These are phyloP conservation scores for Tribolium castaneum DNA, from an alignment of 1,140 invertebrate species.

Conservation along the genomic window DNA sequence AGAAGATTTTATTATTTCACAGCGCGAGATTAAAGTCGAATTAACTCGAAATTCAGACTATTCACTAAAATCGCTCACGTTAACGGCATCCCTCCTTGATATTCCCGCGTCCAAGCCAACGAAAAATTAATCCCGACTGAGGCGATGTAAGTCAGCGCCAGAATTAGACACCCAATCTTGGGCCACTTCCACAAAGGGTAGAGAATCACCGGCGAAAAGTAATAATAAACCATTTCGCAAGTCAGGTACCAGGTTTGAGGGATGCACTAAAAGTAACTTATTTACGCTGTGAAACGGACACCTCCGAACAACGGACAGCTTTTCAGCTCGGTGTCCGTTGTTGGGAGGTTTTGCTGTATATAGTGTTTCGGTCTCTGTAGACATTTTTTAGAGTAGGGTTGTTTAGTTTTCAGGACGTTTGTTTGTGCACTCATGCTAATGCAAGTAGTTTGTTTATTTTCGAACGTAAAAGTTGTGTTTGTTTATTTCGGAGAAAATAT, in stretches of 20 bases:
- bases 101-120: conserved; percentile 46
- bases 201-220: conserved; percentile 68
- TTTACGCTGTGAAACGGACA: too few species aligned
- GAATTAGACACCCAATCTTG: conserved; percentile 34
- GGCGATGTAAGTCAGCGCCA: conserved; percentile 2
- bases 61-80: conserved; percentile 39
- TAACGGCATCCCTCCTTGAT: conserved; percentile 43
- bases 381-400: neutral
- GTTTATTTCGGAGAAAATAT: too few species aligned
- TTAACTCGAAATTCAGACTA: neutral
- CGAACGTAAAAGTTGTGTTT: too few species aligned
- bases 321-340: too few species aligned
- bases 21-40: neutral
- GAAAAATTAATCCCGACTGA: conserved; percentile 43
- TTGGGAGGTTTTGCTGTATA: too few species aligned
- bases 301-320: too few species aligned
- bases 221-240: conserved; percentile 63
- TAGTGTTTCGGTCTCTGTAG: neutral
- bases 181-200: conserved; percentile 61
- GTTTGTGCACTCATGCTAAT: too few species aligned
- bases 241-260: conserved; percentile 39
- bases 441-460: too few species aligned
- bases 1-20: neutral
- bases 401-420: too few species aligned
- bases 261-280: conserved; percentile 41